Conservation (phyloP, 2,797 vertebrate genomes). For the Poeciliopsis gracilis region DNA sequence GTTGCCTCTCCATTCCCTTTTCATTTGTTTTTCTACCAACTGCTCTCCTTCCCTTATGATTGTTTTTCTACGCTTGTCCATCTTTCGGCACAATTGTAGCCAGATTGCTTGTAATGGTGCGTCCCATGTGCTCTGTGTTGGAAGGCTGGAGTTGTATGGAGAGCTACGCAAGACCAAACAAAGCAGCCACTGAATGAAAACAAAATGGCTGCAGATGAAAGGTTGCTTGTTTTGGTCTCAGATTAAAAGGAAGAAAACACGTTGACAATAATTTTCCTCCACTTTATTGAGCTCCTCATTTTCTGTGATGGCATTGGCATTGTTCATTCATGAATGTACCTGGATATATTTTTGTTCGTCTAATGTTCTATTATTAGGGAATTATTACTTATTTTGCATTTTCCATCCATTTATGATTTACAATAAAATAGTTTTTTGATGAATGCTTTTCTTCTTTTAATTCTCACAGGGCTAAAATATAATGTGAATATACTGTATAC, state of each 20-base stretch:
- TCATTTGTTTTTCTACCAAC: not conserved
- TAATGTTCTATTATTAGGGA: not conserved
- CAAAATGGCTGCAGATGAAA: not conserved
- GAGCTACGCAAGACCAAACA: not conserved
- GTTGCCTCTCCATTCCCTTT: not conserved
- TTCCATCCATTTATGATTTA: not conserved
- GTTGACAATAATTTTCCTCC: not conserved
- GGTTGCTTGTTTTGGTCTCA: not conserved
- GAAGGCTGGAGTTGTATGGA: not conserved
- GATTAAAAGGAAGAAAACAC: not conserved
- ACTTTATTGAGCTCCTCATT: not conserved
- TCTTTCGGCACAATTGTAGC: conserved; percentile 1
- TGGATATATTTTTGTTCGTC: not conserved
- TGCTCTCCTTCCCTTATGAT: not conserved
- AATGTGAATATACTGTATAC: not conserved
- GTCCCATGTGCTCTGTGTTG: not conserved
- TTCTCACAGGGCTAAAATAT: not conserved
- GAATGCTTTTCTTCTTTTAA: not conserved
- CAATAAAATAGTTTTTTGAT: not conserved
- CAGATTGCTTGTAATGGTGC: conserved; percentile 8
- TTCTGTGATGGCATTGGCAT: not conserved
- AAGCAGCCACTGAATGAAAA: not conserved
- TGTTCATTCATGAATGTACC: not conserved
- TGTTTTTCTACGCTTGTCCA: not conserved
- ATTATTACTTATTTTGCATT: not conserved